Percentiles rank a stretch among this genome's conserved stretches.
These are phyloP conservation scores for Pseudococcus viburni DNA, from an alignment of 2,888 invertebrate genomes.

Conservation along the genomic window DNA sequence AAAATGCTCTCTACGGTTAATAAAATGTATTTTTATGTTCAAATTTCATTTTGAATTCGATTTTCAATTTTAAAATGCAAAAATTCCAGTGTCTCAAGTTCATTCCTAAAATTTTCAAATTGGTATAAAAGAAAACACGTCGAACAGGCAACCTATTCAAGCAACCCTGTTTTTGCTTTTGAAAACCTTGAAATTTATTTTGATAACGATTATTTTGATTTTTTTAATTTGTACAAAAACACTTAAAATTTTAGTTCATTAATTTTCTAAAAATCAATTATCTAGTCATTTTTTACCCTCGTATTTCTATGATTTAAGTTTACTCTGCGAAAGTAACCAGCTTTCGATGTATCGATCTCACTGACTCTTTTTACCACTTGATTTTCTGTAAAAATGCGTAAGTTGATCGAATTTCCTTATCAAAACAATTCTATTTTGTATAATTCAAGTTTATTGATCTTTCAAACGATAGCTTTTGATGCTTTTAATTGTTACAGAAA, in stretches of 20 bases:
- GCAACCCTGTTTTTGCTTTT: neutral
- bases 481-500: conserved; percentile 43
- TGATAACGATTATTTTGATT: conserved; percentile 17
- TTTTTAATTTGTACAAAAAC: neutral
- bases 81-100: neutral
- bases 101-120: neutral
- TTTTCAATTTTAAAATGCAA: neutral
- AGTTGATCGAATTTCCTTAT: conserved; percentile 19
- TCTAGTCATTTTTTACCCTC: neutral
- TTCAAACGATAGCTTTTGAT: neutral
- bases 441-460: neutral
- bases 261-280: neutral
- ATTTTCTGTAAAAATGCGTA: conserved; percentile 23
- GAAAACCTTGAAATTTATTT: neutral
- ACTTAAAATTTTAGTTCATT: neutral
- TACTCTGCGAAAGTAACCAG: neutral
- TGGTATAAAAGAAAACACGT: neutral
- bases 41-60: neutral
- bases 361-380: neutral
- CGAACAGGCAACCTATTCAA: neutral
- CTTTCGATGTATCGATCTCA: neutral
- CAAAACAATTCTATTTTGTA: neutral
- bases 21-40: neutral
- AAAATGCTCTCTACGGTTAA: neutral
- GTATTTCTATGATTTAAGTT: neutral